Percentiles rank a stretch among this genome's conserved stretches.
Conservation (phyloP, 2,888 invertebrate genomes). For the Pristionchus arcanus region DNA sequence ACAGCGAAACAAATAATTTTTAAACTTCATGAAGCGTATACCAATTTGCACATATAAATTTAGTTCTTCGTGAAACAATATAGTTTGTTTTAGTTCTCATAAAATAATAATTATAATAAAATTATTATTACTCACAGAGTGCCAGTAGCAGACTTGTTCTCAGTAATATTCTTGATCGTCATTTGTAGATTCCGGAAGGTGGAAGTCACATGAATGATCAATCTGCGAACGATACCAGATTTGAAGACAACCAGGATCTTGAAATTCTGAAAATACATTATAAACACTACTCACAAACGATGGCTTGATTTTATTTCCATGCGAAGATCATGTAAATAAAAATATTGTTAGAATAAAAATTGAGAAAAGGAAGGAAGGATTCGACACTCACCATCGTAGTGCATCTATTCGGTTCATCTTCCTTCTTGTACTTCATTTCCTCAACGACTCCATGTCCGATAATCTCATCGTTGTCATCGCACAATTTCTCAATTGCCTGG, state of each 20-base stretch:
- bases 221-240: neutral
- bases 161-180: neutral
- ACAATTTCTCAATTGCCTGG: neutral
- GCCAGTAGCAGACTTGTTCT: neutral
- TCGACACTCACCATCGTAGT: neutral
- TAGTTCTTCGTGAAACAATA: too few species aligned
- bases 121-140: neutral
- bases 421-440: neutral
- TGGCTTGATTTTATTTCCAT: too few species aligned
- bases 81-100: too few species aligned
- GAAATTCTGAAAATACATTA: neutral
- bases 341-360: too few species aligned
- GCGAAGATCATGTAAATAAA: too few species aligned
- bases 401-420: neutral
- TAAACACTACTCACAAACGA: too few species aligned
- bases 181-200: neutral
- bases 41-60: too few species aligned
- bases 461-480: neutral
- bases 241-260: neutral
- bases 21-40: too few species aligned
- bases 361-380: too few species aligned
- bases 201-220: neutral
- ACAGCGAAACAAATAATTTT: too few species aligned
- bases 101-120: too few species aligned
- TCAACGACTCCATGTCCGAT: neutral